Evolutionary conservation across 2,888 invertebrate genomes (phyloP).

Genomic region (Agrotis clavis): DNA sequence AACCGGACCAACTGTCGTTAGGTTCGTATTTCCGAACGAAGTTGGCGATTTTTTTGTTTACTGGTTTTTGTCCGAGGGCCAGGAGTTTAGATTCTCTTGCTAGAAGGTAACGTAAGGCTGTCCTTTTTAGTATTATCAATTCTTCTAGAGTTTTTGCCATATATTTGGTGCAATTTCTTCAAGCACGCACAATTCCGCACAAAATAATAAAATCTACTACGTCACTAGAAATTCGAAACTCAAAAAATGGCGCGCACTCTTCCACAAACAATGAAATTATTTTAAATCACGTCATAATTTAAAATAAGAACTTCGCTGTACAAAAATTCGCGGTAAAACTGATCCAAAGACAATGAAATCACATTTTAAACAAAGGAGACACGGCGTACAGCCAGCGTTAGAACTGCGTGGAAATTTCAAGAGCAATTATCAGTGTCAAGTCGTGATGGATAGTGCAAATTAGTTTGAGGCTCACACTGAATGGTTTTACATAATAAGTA

Average conservation of each 20-base stretch:
- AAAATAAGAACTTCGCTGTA: slow-evolving; percentile 12
- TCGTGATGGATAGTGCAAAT: slow-evolving; percentile 67
- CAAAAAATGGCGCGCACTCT: too few relatives aligned
- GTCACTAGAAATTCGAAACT: too few relatives aligned
- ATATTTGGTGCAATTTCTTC: slow-evolving; percentile 52
- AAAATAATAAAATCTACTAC: neutral
- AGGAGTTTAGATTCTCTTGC: slow-evolving; percentile 81
- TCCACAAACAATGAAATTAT: neutral
- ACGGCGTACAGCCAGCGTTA: slow-evolving; percentile 42
- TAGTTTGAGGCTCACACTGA: slow-evolving; percentile 45
- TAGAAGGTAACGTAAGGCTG: slow-evolving; percentile 79
- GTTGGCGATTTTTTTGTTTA: slow-evolving; percentile 84
- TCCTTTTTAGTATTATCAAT: slow-evolving; percentile 79
- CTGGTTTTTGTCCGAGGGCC: slow-evolving; percentile 79
- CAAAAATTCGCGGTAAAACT: slow-evolving; percentile 14
- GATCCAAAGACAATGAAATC: slow-evolving; percentile 36
- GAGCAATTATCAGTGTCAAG: slow-evolving; percentile 74
- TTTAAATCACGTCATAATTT: slow-evolving; percentile 18
- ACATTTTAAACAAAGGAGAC: slow-evolving; percentile 50
- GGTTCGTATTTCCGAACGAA: slow-evolving; percentile 78
- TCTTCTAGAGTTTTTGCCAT: slow-evolving; percentile 86
- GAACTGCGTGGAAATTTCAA: slow-evolving; percentile 74
- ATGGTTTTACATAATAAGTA: slow-evolving; percentile 49
- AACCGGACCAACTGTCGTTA: slow-evolving; percentile 76
- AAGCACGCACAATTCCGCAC: neutral